Evolutionary conservation across 2,797 vertebrate genomes (phyloP), one percentile per base, ranked within the genome.

Genomic region (Epinephelus awoara): DNA sequence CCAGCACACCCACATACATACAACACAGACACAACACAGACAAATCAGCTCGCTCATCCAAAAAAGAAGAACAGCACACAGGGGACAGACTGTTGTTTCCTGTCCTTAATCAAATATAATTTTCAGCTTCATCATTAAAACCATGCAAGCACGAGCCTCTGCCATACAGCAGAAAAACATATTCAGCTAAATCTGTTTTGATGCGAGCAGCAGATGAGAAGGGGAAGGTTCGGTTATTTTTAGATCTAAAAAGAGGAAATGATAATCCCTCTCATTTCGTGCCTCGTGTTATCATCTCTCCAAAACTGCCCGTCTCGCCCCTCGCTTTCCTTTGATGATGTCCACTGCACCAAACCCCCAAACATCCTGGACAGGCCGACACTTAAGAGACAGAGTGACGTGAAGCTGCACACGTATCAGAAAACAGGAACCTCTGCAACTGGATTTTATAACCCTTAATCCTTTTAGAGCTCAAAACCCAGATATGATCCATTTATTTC

Each of bases 221-320:
- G 55, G 21, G 12, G 34, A 55, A 52, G 77, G 18, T 69, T 23
- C 2, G 40, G 46, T 61, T 91, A 85, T 88, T 89, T 84, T 88
- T 84, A 89, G 75, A 83, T 80, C 27, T 46, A 40, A 80, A 80
- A 77, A 54, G 21, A 63, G 83, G 54, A 87, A 85, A 86, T 27
- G 44, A 76, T 90, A 77, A 87, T 83, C 66, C 55, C 12, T 65
- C 58, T 82, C 6, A 34, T 85, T 54, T 76, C n/a, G 23, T 66
- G 65, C 58, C 58, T 61, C 75, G 13, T 34, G 73, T 44, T 55
- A 19, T 73, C 65, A 42, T 72, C 47, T 42, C 15, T 57, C 29
- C 40, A 56, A n/a, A 75, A 77, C 51, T 65, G 27, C 34, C 46
- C 1, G 6, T 61, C 55, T 79, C n/a, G 42, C 44, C 18, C 8